These are phyloP conservation scores for Solea senegalensis DNA, from an alignment of 2,113 vertebrate genomes.

Conservation along the genomic window DNA sequence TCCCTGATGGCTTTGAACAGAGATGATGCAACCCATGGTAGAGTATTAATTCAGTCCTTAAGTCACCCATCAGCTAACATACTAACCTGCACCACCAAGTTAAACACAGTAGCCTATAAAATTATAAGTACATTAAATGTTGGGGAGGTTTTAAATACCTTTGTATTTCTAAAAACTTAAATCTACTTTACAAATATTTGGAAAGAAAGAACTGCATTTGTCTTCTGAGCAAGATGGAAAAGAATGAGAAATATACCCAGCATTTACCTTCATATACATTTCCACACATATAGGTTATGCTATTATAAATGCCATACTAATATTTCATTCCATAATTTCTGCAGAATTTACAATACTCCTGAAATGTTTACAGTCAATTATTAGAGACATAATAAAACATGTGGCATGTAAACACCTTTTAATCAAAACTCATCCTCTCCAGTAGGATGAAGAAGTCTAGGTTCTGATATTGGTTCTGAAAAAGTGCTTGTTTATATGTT, in stretches of 20 bases:
- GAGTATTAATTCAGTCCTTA: slow-evolving; percentile 76
- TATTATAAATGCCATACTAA: slow-evolving; percentile 24
- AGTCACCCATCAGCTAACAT: slow-evolving; percentile 54
- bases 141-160: slow-evolving; percentile 30
- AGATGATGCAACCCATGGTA: slow-evolving; percentile 82
- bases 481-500: slow-evolving; percentile 55
- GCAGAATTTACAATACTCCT: slow-evolving; percentile 13
- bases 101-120: slow-evolving; percentile 50
- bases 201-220: background rate
- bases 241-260: slow-evolving; percentile 24
- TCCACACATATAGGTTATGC: slow-evolving; percentile 1
- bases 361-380: slow-evolving; percentile 5
- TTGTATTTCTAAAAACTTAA: background rate
- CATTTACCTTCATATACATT: slow-evolving; percentile 51
- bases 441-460: slow-evolving; percentile 25
- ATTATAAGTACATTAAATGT: slow-evolving; percentile 46
- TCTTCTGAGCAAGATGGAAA: background rate
- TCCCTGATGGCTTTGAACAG: slow-evolving; percentile 82
- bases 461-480: slow-evolving; percentile 77
- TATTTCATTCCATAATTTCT: slow-evolving; percentile 28
- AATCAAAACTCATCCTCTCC: slow-evolving; percentile 19
- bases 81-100: slow-evolving; percentile 52
- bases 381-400: slow-evolving; percentile 8
- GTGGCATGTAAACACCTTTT: slow-evolving; percentile 14
- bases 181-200: background rate